phyloP scores from a whole-genome alignment of 2,888 invertebrate genomes.

The Saturnia pavonia region DNA sequence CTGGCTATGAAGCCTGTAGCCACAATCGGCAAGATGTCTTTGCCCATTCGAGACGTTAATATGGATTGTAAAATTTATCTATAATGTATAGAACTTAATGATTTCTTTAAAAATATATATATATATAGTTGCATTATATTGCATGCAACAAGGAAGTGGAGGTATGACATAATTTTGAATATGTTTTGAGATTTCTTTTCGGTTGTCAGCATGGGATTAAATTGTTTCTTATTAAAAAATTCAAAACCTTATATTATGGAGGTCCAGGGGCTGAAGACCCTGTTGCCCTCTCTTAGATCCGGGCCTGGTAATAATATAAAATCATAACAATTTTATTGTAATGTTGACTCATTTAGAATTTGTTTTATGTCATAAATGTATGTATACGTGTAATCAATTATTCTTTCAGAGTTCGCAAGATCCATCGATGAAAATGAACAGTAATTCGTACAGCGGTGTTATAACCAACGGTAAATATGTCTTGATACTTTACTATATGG shows the following conservation, averaged over 20 bases:
- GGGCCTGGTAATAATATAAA: not conserved
- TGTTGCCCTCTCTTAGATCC: not conserved
- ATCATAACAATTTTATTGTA: not conserved
- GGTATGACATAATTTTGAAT: too few relatives aligned
- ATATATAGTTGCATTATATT: too few relatives aligned
- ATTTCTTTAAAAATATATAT: too few relatives aligned
- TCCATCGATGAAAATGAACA: slow-evolving; percentile 59
- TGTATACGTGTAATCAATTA: not conserved
- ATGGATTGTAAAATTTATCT: too few relatives aligned
- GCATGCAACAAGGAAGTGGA: too few relatives aligned
- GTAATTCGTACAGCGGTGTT: slow-evolving; percentile 65
- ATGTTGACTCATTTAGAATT: not conserved
- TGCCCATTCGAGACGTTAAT: too few relatives aligned
- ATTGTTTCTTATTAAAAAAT: too few relatives aligned
- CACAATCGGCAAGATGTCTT: too few relatives aligned
- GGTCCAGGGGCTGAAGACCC: not conserved
- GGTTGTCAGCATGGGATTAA: too few relatives aligned
- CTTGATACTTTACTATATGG: not conserved
- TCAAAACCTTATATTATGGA: not conserved
- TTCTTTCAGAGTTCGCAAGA: slow-evolving; percentile 73
- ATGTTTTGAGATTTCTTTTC: too few relatives aligned
- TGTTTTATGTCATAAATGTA: not conserved
- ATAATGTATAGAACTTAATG: too few relatives aligned
- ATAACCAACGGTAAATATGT: slow-evolving; percentile 64
- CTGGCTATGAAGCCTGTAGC: too few relatives aligned